Evolutionary conservation across 2,888 invertebrate species (phyloP).

Genomic region (Aquatica leii): DNA sequence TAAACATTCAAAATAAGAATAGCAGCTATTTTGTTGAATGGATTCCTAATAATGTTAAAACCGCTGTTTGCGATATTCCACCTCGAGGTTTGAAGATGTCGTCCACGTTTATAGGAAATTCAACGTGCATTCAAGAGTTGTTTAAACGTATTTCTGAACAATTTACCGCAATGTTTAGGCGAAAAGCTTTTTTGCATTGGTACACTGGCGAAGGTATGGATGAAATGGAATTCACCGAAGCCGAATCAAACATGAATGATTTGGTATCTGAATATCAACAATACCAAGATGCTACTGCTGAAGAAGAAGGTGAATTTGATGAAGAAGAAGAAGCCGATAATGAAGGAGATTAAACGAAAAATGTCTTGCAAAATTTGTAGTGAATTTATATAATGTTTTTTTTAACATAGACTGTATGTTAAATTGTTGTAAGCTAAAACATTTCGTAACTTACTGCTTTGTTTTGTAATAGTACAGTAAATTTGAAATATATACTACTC

Average conservation of each 20-base stretch:
- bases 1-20: slow-evolving; percentile 95
- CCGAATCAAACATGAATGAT: slow-evolving; percentile 95
- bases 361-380: neutral
- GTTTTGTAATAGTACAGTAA: neutral
- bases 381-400: neutral
- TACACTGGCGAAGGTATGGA: slow-evolving; percentile 98
- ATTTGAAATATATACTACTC: neutral
- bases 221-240: slow-evolving; percentile 96
- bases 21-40: slow-evolving; percentile 90
- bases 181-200: slow-evolving; percentile 97
- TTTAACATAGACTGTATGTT: neutral
- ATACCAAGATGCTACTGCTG: slow-evolving; percentile 89
- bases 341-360: slow-evolving; percentile 3
- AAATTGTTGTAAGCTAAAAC: slow-evolving; percentile 1
- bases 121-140: slow-evolving; percentile 91
- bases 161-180: slow-evolving; percentile 94
- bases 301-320: slow-evolving; percentile 83
- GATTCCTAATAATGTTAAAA: slow-evolving; percentile 96
- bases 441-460: neutral
- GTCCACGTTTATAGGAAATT: slow-evolving; percentile 93
- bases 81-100: slow-evolving; percentile 93
- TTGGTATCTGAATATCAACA: slow-evolving; percentile 93
- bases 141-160: slow-evolving; percentile 92
- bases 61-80: slow-evolving; percentile 92
- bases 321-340: slow-evolving; percentile 76